Conservation (phyloP, 1,140 invertebrate species). For the Aphelenchoides avenae region DNA sequence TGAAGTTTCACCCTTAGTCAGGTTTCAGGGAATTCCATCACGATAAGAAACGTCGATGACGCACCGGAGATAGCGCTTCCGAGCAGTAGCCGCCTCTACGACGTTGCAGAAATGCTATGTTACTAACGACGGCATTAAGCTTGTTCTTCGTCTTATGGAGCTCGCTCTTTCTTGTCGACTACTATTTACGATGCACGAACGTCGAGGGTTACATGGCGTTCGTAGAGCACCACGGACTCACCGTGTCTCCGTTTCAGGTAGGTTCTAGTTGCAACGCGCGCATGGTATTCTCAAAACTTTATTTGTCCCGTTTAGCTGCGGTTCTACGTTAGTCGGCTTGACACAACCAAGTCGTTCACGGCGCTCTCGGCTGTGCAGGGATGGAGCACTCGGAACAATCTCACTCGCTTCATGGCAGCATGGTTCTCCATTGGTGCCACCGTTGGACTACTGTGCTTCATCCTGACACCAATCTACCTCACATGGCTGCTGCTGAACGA, state of each 20-base stretch:
- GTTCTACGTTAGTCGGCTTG: constrained; percentile 17
- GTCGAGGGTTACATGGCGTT: constrained; percentile 21
- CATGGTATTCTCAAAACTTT: background rate
- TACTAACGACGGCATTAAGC: constrained; percentile 30
- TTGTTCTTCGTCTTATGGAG: constrained; percentile 28
- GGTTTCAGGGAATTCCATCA: too few relatives aligned
- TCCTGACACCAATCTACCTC: constrained; percentile 44
- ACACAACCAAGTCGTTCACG: too few relatives aligned
- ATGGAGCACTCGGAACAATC: too few relatives aligned
- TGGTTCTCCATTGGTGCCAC: constrained; percentile 44
- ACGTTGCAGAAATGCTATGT: too few relatives aligned
- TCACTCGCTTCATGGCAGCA: constrained; percentile 3
- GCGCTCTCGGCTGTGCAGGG: background rate
- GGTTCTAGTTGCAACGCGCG: constrained; percentile 5
- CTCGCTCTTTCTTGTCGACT: constrained; percentile 17
- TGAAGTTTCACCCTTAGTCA: too few relatives aligned
- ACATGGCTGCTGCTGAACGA: constrained; percentile 36
- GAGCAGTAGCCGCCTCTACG: too few relatives aligned
- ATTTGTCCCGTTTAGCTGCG: constrained; percentile 16
- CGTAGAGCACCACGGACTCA: constrained; percentile 27
- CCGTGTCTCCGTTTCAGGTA: constrained; percentile 20
- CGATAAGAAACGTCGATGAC: too few relatives aligned
- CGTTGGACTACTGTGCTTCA: constrained; percentile 33
- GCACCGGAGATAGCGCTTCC: too few relatives aligned
- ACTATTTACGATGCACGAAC: constrained; percentile 26